Evolutionary conservation across 2,888 invertebrate species (phyloP).

Genomic region (Sericinus montela): DNA sequence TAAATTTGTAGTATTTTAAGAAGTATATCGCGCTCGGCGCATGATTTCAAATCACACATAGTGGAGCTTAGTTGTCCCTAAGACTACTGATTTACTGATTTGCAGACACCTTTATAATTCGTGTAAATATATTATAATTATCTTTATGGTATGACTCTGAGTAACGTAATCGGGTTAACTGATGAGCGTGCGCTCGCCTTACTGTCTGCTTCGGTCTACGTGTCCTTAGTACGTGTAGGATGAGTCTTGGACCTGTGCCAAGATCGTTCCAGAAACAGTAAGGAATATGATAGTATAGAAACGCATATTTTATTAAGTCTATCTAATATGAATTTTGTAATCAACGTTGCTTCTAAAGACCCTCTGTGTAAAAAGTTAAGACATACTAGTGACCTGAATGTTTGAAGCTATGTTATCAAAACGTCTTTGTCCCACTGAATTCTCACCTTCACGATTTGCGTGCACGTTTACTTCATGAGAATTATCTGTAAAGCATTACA

Average conservation of each 20-base stretch:
- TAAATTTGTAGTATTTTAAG: slow-evolving; percentile 71
- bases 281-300: slow-evolving; percentile 70
- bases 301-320: slow-evolving; percentile 78
- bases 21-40: slow-evolving; percentile 61
- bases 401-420: slow-evolving; percentile 69
- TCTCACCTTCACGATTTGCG: slow-evolving; percentile 73
- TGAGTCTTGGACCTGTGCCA: background rate
- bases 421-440: slow-evolving; percentile 72
- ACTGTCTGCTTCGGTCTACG: slow-evolving; percentile 23
- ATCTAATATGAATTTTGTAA: slow-evolving; percentile 77
- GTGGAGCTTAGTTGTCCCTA: slow-evolving; percentile 75
- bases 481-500: slow-evolving; percentile 46
- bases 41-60: slow-evolving; percentile 74
- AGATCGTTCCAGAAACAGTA: slow-evolving; percentile 35
- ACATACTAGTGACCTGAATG: slow-evolving; percentile 79
- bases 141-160: slow-evolving; percentile 70
- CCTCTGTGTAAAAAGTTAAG: slow-evolving; percentile 77
- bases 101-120: slow-evolving; percentile 72
- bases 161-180: slow-evolving; percentile 41
- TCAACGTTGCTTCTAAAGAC: slow-evolving; percentile 77
- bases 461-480: slow-evolving; percentile 70
- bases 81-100: slow-evolving; percentile 75
- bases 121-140: slow-evolving; percentile 77
- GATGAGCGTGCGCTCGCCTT: slow-evolving; percentile 25
- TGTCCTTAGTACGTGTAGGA: no score